These are phyloP conservation scores for Luffia ferchaultella DNA, from an alignment of 2,888 invertebrate genomes.

Conservation along the genomic window DNA sequence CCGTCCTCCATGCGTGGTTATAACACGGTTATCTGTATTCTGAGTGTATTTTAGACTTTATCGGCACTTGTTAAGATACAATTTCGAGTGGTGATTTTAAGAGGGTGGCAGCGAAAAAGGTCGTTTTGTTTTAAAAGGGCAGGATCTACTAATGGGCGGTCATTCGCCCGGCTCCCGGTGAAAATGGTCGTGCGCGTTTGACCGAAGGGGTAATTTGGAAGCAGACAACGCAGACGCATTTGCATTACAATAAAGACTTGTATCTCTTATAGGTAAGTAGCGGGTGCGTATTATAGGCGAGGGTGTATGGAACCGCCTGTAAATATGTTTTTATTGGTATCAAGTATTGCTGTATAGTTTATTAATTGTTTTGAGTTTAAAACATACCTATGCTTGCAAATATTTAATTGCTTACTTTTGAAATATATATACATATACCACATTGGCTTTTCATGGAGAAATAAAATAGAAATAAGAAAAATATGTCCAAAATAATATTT, in stretches of 20 bases:
- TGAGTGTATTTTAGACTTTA: not conserved
- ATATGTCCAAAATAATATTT: no score
- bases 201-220: slow-evolving; percentile 62
- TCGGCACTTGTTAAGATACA: not conserved
- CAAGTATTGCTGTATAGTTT: not conserved
- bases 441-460: no score
- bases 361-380: not conserved
- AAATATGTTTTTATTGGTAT: not conserved
- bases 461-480: no score
- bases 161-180: slow-evolving; percentile 29
- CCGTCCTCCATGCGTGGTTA: not conserved
- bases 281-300: not conserved
- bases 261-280: slow-evolving; percentile 27
- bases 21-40: not conserved
- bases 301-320: not conserved
- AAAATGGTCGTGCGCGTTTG: slow-evolving; percentile 31
- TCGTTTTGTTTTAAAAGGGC: slow-evolving; percentile 51
- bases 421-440: no score
- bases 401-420: no score
- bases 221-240: slow-evolving; percentile 59
- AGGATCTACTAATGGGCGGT: slow-evolving; percentile 52
- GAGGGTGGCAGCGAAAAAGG: slow-evolving; percentile 19
- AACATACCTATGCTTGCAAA: no score
- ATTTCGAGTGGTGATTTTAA: not conserved
- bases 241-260: slow-evolving; percentile 58